Evolutionary conservation across 1,140 invertebrate species (phyloP), one percentile per base, ranked within the genome.

Genomic region (Epicauta chinensis): DNA sequence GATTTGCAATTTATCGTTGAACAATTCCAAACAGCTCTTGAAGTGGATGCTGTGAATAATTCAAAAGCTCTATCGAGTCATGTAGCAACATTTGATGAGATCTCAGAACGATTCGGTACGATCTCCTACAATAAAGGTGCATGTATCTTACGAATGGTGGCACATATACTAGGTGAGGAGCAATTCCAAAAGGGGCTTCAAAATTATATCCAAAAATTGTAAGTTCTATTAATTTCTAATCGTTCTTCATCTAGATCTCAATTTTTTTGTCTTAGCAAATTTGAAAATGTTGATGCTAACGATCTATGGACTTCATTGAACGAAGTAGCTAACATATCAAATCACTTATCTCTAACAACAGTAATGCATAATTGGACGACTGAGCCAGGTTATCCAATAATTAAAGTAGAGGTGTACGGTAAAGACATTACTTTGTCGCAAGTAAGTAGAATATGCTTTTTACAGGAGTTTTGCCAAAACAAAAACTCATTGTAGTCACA

Each of bases 111-210:
- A 70, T 84, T 84, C 55, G 73, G 75, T 13, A 73, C 70, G 11
- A 75, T 83, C 38, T 76, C 76, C 1, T 84, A 84, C 55, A 77
- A 76, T 45, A 84, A 84, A 66, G 81, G 80, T 69, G 83, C 77
- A 1, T 71, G 78, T n/a, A 64, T 91, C 7, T 80, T 91, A n/a
- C 74, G 86, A 51, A 90, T 90, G 88, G 81, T 88, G 60, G 74
- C 81, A 54, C 77, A 84, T 63, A 77, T 84, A 29, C 71, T 91
- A 11, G 82, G 84, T 2, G 68, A 74, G 16, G 64, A 73, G 0
- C 75, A 76, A 1, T 87, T 88, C 63, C 69, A 72, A 58, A 63
- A 69, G 38, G 84, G 82, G 10, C 62, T 89, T 29, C 67, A 70
- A 14, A 59, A 70, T 9, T 84, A 83, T 59, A 63, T 84, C 0